Evolutionary conservation across 2,888 invertebrate species (phyloP).

Genomic region (Holacanthella duospinosa): DNA sequence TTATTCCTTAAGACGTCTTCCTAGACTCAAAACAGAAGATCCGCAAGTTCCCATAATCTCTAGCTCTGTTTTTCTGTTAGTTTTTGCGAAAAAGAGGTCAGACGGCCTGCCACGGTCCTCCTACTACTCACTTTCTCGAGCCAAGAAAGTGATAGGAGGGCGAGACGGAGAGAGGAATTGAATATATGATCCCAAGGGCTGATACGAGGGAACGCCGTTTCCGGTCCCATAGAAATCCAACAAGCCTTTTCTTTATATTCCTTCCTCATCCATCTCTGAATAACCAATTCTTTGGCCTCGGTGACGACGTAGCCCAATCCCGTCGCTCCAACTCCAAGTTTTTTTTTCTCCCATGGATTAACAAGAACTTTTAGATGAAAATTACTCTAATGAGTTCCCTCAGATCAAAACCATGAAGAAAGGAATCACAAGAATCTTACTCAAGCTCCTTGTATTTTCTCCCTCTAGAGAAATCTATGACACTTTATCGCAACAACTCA

Average conservation of each 20-base stretch:
- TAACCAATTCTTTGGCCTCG: not conserved
- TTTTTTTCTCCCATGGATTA: not conserved
- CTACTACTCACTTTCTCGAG: too few relatives aligned
- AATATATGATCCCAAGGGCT: not conserved
- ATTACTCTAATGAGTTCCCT: not conserved
- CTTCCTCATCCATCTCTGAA: not conserved
- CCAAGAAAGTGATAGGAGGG: not conserved
- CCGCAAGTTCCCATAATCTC: not conserved
- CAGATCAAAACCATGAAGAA: not conserved
- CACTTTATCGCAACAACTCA: too few relatives aligned
- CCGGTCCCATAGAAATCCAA: not conserved
- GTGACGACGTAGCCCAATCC: not conserved
- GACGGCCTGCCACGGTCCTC: too few relatives aligned
- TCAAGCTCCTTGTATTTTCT: too few relatives aligned
- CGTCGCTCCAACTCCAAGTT: not conserved
- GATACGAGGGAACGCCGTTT: conserved; percentile 5
- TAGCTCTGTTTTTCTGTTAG: not conserved
- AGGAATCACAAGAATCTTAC: too few relatives aligned
- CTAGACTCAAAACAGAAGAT: not conserved
- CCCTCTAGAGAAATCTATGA: too few relatives aligned
- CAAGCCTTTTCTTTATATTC: not conserved
- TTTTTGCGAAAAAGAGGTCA: not conserved
- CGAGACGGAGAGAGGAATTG: not conserved
- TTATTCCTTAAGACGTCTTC: not conserved
- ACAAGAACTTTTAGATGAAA: not conserved